These are phyloP conservation scores for Laodelphax striatellus DNA, from an alignment of 1,140 invertebrate genomes.

Conservation along the genomic window DNA sequence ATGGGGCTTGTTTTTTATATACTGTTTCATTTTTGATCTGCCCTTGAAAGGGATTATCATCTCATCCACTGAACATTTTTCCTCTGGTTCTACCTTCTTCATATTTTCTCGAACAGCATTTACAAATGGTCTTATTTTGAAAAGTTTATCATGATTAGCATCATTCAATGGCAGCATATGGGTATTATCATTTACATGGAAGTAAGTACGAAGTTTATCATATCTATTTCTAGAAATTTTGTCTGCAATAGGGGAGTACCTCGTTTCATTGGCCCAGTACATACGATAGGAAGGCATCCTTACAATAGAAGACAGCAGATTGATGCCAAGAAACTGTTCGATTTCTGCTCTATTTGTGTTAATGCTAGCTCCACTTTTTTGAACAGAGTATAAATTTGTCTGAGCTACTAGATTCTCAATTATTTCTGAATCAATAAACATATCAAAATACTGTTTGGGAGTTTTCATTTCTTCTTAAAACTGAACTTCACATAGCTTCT, in stretches of 20 bases:
- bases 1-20: slow-evolving; percentile 29
- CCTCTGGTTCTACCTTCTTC: not conserved
- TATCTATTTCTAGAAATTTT: not conserved
- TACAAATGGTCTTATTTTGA: slow-evolving; percentile 10
- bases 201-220: not conserved
- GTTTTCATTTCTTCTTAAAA: not conserved
- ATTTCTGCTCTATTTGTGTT: not conserved
- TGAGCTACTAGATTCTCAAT: not conserved
- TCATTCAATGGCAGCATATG: not conserved
- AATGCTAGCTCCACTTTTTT: not conserved
- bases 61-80: slow-evolving; percentile 15
- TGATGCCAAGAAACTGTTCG: slow-evolving; percentile 20
- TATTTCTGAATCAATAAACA: not conserved
- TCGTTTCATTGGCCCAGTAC: slow-evolving; percentile 21
- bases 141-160: slow-evolving; percentile 2
- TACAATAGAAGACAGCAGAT: slow-evolving; percentile 18
- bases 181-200: not conserved
- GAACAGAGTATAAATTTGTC: not conserved
- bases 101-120: slow-evolving; percentile 13
- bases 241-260: not conserved
- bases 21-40: slow-evolving; percentile 17
- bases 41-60: slow-evolving; percentile 23
- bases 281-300: slow-evolving; percentile 13
- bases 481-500: no score
- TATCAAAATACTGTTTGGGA: slow-evolving; percentile 1